Conservation (phyloP, 1,140 invertebrate genomes). For the Anagrus nilaparvatae region DNA sequence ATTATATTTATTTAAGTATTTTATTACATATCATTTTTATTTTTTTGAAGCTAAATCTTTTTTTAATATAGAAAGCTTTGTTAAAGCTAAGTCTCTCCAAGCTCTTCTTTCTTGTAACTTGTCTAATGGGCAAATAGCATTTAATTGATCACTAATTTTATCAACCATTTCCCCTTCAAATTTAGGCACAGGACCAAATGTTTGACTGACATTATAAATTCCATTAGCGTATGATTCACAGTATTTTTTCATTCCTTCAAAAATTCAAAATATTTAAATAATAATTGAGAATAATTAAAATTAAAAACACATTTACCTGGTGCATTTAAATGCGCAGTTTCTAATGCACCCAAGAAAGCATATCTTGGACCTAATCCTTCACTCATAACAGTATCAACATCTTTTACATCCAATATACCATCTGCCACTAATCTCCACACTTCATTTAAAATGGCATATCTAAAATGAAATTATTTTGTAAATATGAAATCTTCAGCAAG, state of each 20-base stretch:
- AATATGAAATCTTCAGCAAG: no score
- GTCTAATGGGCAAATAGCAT: constrained; percentile 62
- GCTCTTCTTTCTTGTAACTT: constrained; percentile 60
- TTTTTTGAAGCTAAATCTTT: constrained; percentile 46
- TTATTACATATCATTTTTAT: no score
- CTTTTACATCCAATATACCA: constrained; percentile 73
- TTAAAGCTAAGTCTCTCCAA: constrained; percentile 78
- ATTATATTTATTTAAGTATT: no score
- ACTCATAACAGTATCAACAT: constrained; percentile 88
- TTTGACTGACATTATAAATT: constrained; percentile 65
- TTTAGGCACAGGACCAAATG: constrained; percentile 63
- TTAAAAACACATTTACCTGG: constrained; percentile 66
- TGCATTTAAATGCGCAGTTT: constrained; percentile 91
- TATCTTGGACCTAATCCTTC: constrained; percentile 92
- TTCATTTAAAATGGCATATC: constrained; percentile 90
- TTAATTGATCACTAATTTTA: constrained; percentile 58
- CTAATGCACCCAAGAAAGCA: constrained; percentile 86
- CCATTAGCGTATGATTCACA: constrained; percentile 67
- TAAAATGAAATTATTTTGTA: no score
- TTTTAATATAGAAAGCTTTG: constrained; percentile 72
- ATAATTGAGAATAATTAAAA: constrained; percentile 21
- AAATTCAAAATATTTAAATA: constrained; percentile 9
- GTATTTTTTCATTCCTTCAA: constrained; percentile 57
- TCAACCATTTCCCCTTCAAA: constrained; percentile 56
- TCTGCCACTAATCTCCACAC: constrained; percentile 80